A percentile compares a stretch with the other conserved stretches of the same genome.
phyloP scores from a whole-genome alignment of 1,140 invertebrate genomes.

The Proales similis region DNA sequence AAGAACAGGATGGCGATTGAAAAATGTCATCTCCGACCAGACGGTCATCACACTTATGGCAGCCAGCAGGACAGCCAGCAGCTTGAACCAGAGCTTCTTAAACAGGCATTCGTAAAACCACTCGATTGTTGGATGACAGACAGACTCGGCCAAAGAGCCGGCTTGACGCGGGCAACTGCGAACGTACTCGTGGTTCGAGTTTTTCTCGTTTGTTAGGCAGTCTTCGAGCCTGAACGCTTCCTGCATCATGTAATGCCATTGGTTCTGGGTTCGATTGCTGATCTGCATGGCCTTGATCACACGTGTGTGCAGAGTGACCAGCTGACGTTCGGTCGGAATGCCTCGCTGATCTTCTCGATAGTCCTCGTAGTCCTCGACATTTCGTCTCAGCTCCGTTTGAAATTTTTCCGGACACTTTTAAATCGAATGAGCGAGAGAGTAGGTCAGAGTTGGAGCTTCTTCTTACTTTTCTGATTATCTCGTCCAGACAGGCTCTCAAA shows the following conservation, averaged over 20 bases:
- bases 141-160: slow-evolving; percentile 38
- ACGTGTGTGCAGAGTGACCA: slow-evolving; percentile 65
- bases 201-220: slow-evolving; percentile 68
- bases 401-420: slow-evolving; percentile 51
- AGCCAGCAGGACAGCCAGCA: slow-evolving; percentile 65
- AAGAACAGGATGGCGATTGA: slow-evolving; percentile 76
- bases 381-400: slow-evolving; percentile 41
- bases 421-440: slow-evolving; percentile 1
- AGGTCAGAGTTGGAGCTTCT: slow-evolving; percentile 34
- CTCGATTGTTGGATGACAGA: slow-evolving; percentile 55
- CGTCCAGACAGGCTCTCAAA: slow-evolving; percentile 61
- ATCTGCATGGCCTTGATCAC: slow-evolving; percentile 52
- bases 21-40: slow-evolving; percentile 98
- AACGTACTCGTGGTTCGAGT: slow-evolving; percentile 62
- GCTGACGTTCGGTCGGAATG: slow-evolving; percentile 51
- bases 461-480: slow-evolving; percentile 78
- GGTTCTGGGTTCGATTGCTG: slow-evolving; percentile 67
- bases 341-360: slow-evolving; percentile 58
- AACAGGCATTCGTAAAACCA: slow-evolving; percentile 90
- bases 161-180: slow-evolving; percentile 61
- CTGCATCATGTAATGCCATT: slow-evolving; percentile 78
- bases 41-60: slow-evolving; percentile 80
- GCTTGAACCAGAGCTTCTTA: slow-evolving; percentile 66
- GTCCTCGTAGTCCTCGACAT: slow-evolving; percentile 49
- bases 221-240: slow-evolving; percentile 72